A percentile compares a stretch with the other conserved stretches of the same genome.
Conservation (phyloP, 2,113 vertebrate species). For the Monarcha castaneiventris region DNA sequence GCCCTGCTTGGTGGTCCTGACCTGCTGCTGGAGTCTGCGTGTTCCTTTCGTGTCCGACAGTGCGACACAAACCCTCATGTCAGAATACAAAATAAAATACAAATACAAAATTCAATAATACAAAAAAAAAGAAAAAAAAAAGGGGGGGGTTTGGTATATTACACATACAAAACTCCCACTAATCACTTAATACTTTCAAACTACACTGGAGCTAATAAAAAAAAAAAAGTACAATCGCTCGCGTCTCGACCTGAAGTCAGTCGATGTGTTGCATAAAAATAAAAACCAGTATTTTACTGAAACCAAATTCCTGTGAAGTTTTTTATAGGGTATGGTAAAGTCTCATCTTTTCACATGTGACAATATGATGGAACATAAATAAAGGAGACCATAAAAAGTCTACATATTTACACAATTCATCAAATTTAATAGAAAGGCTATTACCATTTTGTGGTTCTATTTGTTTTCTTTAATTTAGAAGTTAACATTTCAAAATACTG, state of each 20-base stretch:
- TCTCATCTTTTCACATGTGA: background rate
- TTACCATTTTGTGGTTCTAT: background rate
- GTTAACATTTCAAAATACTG: background rate
- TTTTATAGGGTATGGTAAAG: background rate
- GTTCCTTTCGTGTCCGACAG: no score
- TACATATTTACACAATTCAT: background rate
- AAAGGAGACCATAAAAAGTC: background rate
- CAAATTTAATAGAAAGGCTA: background rate
- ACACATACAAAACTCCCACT: background rate
- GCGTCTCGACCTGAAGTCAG: background rate
- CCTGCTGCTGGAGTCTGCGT: no score
- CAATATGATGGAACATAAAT: background rate
- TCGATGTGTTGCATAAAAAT: background rate
- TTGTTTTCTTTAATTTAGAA: background rate
- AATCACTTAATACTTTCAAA: background rate
- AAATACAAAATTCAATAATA: no score
- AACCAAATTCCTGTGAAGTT: background rate
- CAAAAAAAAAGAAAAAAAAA: background rate
- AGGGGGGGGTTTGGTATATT: background rate
- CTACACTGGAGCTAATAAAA: background rate
- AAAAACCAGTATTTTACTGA: background rate
- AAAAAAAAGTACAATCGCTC: background rate
- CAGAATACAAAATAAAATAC: background rate
- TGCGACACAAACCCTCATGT: background rate
- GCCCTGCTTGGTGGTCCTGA: no score